Conservation (phyloP, 2,888 invertebrate genomes). For the Anthoptus insignis region DNA sequence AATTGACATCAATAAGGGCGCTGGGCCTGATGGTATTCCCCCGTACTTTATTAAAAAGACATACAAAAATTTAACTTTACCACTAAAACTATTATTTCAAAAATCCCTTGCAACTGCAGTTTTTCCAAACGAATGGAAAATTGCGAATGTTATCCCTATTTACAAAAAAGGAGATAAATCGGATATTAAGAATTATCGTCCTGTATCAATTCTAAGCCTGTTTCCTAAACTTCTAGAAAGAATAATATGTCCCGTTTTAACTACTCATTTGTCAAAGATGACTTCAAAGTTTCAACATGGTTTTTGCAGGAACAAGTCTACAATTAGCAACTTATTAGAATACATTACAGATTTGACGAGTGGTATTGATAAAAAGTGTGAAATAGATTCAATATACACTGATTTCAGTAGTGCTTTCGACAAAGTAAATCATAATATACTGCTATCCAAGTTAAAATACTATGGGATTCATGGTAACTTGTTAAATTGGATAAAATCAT, state of each 20-base stretch:
- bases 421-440: not conserved
- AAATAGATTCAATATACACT: slow-evolving; percentile 8
- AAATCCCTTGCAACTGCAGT: slow-evolving; percentile 21
- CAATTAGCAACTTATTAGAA: not conserved
- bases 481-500: slow-evolving; percentile 5
- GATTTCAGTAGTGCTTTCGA: slow-evolving; percentile 10
- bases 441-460: not conserved
- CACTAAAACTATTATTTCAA: slow-evolving; percentile 28
- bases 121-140: slow-evolving; percentile 31
- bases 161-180: not conserved
- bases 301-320: not conserved
- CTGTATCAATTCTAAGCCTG: not conserved
- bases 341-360: not conserved
- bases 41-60: slow-evolving; percentile 30
- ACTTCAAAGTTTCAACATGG: slow-evolving; percentile 7
- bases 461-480: slow-evolving; percentile 13
- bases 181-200: slow-evolving; percentile 1
- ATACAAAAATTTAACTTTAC: slow-evolving; percentile 13
- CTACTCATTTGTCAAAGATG: not conserved
- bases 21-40: slow-evolving; percentile 37
- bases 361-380: not conserved
- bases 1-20: too few species aligned
- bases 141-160: slow-evolving; percentile 29
- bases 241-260: not conserved
- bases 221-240: slow-evolving; percentile 2